Conservation (phyloP, 2,888 invertebrate species). For the Helleia helle region DNA sequence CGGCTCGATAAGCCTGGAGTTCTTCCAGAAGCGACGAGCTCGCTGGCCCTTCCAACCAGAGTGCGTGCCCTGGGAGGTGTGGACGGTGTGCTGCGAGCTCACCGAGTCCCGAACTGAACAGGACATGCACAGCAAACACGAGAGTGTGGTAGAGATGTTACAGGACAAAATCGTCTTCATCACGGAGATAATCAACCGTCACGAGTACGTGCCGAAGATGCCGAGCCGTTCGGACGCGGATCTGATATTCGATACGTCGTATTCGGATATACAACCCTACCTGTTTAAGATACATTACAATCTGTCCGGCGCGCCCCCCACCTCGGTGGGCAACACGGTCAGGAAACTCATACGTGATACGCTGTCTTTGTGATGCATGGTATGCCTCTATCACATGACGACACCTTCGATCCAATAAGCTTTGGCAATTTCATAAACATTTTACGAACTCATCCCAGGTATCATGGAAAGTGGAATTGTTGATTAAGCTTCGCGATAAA, state of each 20-base stretch:
- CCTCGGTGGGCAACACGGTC: constrained; percentile 90
- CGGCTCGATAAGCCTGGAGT: constrained; percentile 94
- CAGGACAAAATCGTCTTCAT: constrained; percentile 96
- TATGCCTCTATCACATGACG: constrained; percentile 17
- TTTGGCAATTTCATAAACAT: too few species aligned
- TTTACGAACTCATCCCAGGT: too few species aligned
- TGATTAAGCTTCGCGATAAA: background rate
- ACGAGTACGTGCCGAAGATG: constrained; percentile 97
- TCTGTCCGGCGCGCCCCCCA: constrained; percentile 83
- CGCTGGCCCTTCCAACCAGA: constrained; percentile 94
- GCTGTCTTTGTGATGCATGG: constrained; percentile 78
- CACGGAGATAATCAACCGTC: constrained; percentile 95
- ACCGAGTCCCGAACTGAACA: constrained; percentile 89
- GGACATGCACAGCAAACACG: constrained; percentile 89
- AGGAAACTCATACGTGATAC: constrained; percentile 92
- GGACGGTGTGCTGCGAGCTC: constrained; percentile 94
- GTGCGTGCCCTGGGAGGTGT: constrained; percentile 98
- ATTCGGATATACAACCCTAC: constrained; percentile 96
- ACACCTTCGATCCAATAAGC: constrained; percentile 2
- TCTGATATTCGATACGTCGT: constrained; percentile 94
- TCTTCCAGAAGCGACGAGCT: constrained; percentile 92
- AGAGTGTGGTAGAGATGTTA: constrained; percentile 89
- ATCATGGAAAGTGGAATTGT: too few species aligned
- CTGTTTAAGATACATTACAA: constrained; percentile 93
- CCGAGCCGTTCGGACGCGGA: constrained; percentile 94